Conservation (phyloP, 2,113 vertebrate genomes). For the Sclerurus mexicanus region DNA sequence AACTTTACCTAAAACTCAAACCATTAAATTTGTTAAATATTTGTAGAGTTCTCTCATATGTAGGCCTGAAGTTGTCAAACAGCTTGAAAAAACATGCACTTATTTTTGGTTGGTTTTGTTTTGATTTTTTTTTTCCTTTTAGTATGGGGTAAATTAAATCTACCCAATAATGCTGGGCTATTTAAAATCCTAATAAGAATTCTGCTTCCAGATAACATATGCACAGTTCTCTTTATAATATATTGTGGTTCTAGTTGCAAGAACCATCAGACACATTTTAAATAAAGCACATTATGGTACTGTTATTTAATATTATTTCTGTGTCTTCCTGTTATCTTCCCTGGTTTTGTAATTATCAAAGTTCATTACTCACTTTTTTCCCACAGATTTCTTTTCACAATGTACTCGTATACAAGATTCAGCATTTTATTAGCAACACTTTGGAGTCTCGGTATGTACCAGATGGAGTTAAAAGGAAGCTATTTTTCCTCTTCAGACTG, state of each 20-base stretch:
- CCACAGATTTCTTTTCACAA: not conserved
- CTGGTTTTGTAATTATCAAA: not conserved
- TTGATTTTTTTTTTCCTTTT: not conserved
- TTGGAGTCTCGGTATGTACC: not conserved
- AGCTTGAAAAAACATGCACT: not conserved
- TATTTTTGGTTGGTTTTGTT: not conserved
- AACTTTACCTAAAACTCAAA: not conserved
- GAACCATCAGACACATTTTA: not conserved
- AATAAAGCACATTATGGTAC: not conserved
- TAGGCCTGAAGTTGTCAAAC: not conserved
- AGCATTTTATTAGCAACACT: not conserved
- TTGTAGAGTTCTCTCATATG: not conserved
- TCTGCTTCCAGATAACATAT: not conserved
- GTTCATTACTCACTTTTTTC: not conserved
- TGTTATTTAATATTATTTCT: not conserved
- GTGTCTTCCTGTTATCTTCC: not conserved
- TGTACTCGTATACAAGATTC: not conserved
- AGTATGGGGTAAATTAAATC: not conserved
- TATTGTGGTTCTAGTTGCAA: not conserved
- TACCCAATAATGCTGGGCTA: accelerated
- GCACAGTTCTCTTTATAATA: not conserved
- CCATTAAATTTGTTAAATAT: not conserved
- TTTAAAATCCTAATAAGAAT: not conserved
- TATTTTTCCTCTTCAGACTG: not conserved
- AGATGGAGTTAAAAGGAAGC: not conserved